Base-by-base conservation (phyloP, 2,113 vertebrate species). In the Oryzias woworae region DNA sequence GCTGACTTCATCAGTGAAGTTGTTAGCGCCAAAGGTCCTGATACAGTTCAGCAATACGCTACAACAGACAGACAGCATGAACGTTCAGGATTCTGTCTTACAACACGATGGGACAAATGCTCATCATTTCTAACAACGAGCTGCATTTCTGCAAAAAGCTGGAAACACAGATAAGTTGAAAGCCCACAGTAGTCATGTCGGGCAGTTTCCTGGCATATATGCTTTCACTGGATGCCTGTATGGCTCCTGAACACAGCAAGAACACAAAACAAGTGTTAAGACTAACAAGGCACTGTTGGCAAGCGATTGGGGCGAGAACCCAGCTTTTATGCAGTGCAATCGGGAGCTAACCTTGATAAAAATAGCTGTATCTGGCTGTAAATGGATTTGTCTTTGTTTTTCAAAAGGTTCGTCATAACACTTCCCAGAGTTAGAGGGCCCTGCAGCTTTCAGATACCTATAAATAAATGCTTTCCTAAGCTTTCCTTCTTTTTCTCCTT, bases 381-480 rank as follows among this genome's bases (percentile, higher is more conserved):
- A 75, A 54, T 71, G 60, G 65, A 73, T 71, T 84, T 88, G 77
- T 79, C 84, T 80, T 81, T 80, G 73, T 81, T 83, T 80, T 85
- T 82, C 60, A 64, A 78, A 80, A 86, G 53, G 48, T 77, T 85
- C 57, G 50, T 78, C 84, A 88, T 84, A 86, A 86, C 80, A 80
- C 84, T 87, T 83, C 75, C 77, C 83, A 84, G 83, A 82, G 85
- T 82, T 80, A 81, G 75, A 78, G 62, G 55, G 53, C 77, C 77
- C 66, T 1, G 42, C 70, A 64, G 85, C 86, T 88, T 84, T 89
- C 80, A 87, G 72, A 86, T 83, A 78, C 71, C 90, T 90, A 91
- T 90, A 90, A 91, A 91, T 91, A 91, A 88, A 91, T 80, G 83
- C 86, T 88, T 85, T 90, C 81, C 78, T 82, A 63, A 71, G 75